phyloP scores from a whole-genome alignment of 1,140 invertebrate genomes.

The Rhopalosiphum maidis region DNA sequence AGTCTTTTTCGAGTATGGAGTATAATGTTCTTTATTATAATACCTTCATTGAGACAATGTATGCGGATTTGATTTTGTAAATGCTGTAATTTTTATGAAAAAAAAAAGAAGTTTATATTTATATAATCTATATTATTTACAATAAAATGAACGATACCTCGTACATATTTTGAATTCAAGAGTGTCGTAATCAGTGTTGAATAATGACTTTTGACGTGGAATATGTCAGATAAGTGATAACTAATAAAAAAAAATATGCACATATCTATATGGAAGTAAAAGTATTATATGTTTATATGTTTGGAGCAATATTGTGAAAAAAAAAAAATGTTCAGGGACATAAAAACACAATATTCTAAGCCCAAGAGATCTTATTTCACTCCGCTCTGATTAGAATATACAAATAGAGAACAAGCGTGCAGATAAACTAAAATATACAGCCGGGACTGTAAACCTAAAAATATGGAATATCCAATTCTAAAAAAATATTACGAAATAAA shows the following conservation, averaged over 20 bases:
- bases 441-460: neutral
- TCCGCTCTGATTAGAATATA: neutral
- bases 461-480: neutral
- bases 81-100: neutral
- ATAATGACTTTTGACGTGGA: neutral
- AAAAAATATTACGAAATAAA: neutral
- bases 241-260: neutral
- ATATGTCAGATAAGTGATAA: neutral
- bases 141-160: neutral
- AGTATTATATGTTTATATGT: too few relatives aligned
- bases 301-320: too few relatives aligned
- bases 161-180: too few relatives aligned
- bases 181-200: neutral
- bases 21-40: neutral
- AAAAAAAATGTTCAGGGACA: too few relatives aligned
- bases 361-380: neutral
- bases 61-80: neutral
- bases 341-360: neutral
- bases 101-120: neutral
- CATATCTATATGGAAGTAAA: neutral
- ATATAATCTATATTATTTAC: neutral
- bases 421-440: neutral
- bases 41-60: neutral
- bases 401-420: neutral
- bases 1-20: neutral